phyloP scores from a whole-genome alignment of 1,140 invertebrate genomes.

The Hetaerina americana region DNA sequence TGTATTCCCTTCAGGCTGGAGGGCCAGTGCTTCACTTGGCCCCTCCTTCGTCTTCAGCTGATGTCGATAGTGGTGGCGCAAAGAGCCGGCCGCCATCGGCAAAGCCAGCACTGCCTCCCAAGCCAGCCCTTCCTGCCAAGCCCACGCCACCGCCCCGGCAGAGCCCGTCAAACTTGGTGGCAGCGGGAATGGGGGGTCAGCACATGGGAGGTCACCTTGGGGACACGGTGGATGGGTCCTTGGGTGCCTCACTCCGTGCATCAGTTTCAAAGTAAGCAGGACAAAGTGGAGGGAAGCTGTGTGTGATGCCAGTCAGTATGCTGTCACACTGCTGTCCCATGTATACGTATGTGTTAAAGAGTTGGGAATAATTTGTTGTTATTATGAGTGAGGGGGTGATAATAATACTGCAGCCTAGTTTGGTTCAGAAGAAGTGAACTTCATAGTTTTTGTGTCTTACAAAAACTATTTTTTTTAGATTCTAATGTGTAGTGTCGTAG shows the following conservation, averaged over 20 bases:
- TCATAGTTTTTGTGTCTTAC: no score
- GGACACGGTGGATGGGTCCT: background rate
- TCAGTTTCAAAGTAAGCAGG: background rate
- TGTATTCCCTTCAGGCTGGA: background rate
- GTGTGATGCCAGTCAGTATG: no score
- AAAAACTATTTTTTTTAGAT: no score
- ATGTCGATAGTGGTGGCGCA: background rate
- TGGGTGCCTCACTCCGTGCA: background rate
- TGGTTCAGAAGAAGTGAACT: no score
- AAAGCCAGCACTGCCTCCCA: background rate
- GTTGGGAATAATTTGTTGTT: no score
- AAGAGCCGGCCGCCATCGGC: background rate
- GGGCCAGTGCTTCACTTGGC: background rate
- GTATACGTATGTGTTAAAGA: no score
- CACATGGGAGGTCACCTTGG: background rate
- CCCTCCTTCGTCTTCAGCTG: background rate
- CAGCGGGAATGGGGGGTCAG: background rate
- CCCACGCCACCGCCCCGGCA: conserved; percentile 14
- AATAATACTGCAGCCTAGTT: no score
- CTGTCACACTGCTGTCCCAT: no score
- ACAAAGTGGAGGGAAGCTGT: no score
- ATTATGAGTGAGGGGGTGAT: no score
- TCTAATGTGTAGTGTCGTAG: no score
- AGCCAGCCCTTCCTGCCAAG: conserved; percentile 27
- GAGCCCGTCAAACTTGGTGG: background rate